These are phyloP conservation scores for Podabrus alpinus DNA, from an alignment of 2,888 invertebrate species.

Conservation along the genomic window DNA sequence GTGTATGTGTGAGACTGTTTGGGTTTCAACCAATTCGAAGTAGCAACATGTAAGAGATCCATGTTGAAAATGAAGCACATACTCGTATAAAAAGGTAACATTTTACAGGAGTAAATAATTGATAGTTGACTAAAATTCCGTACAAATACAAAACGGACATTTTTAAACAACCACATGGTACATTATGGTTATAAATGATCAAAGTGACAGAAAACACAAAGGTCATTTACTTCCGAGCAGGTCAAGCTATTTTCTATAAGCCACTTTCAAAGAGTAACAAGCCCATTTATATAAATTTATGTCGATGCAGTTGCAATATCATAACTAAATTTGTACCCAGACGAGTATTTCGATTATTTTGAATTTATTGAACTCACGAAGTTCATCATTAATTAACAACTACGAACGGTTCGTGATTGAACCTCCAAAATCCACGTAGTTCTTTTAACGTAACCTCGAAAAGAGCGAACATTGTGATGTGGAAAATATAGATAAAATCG, in stretches of 20 bases:
- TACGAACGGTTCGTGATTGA: not conserved
- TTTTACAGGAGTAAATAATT: not conserved
- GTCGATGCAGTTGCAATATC: not conserved
- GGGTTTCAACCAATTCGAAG: no score
- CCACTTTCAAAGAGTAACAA: not conserved
- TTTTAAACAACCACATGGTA: not conserved
- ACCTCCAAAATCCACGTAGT: not conserved
- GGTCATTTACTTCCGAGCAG: not conserved
- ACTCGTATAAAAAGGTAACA: no score
- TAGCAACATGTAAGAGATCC: no score
- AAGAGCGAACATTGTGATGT: no score
- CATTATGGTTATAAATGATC: not conserved
- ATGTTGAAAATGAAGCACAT: not conserved
- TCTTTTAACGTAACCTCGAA: no score
- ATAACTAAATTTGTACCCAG: not conserved
- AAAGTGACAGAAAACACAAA: not conserved
- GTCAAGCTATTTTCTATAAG: not conserved
- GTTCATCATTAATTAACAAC: not conserved
- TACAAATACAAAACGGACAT: not conserved
- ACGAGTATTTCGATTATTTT: not conserved
- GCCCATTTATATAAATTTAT: not conserved
- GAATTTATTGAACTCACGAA: not conserved
- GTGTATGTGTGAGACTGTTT: no score
- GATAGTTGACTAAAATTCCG: not conserved
- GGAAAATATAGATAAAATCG: not conserved